Base-by-base conservation (phyloP, 2,797 vertebrate genomes). In the Periparus ater region DNA sequence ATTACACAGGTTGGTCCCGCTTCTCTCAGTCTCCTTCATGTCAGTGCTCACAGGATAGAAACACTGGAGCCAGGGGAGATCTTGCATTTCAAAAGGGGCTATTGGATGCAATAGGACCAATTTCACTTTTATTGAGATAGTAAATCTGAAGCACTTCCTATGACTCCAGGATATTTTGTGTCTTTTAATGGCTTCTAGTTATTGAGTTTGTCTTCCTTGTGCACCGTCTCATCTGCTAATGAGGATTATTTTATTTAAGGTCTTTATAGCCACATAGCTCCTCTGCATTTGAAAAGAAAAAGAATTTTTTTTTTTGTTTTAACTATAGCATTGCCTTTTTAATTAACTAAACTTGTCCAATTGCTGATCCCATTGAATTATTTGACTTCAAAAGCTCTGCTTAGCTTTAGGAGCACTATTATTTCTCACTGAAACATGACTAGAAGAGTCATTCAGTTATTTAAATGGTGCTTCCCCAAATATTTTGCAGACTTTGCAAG, bases 391-490 rank as follows among this genome's bases (percentile, higher is more conserved):
- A 29, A 94, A 80, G 57, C 67, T 75, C 32, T 36, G 72, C 89
- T 85, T 77, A 92, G 29, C 68, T 83, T 80, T 51, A 63, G 75
- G 30, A 85, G 22, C 57, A 55, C 75, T 66, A 53, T 42, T 65
- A 77, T 14, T 63, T 68, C 77, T 87, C 75, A 71, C 18, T 68
- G 81, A 93, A 88, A 94, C 40, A 75, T 1, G 10, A 60, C 71
- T 74, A 30, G n/a, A 75, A 80, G 44, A 93, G 62, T 92, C 72
- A 89, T 71, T 93, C 81, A 68, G 84, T 85, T 96, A 91, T 80
- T 93, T 95, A 85, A 92, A 60, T 47, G 36, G 21, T 58, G 30
- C 91, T 96, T 97, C 95, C 87, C 29, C 65, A 96, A 94, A 92
- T 89, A 92, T 54, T 85, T 51, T 83, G 89, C 91, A 88, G 72